Conservation (phyloP, 2,888 invertebrate genomes). For the Isotomurus palustris region DNA sequence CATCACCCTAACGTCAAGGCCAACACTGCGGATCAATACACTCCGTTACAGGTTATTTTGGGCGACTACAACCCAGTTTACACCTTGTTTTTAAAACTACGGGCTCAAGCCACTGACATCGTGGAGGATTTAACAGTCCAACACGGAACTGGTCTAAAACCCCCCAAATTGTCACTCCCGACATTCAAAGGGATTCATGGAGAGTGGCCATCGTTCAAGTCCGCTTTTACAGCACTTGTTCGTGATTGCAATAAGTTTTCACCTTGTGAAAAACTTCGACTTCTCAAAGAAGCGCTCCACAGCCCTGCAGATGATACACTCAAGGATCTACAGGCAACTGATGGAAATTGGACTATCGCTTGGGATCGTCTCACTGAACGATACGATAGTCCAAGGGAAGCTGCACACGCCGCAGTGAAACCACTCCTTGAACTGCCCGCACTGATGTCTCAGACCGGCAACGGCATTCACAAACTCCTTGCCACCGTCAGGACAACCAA, state of each 20-base stretch:
- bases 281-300: slow-evolving; percentile 10
- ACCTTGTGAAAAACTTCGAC: slow-evolving; percentile 9
- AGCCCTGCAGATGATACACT: slow-evolving; percentile 8
- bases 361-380: slow-evolving; percentile 10
- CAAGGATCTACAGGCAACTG: slow-evolving; percentile 10
- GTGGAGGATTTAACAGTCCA: no score
- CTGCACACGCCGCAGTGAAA: slow-evolving; percentile 10
- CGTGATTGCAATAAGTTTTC: background rate
- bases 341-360: slow-evolving; percentile 14
- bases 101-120: background rate
- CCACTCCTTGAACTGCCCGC: slow-evolving; percentile 15
- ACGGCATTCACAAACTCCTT: slow-evolving; percentile 9
- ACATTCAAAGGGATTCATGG: slow-evolving; percentile 4
- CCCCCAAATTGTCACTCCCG: slow-evolving; percentile 5
- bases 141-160: slow-evolving; percentile 1
- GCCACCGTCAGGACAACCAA: slow-evolving; percentile 10
- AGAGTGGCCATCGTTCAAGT: slow-evolving; percentile 13
- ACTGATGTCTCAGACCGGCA: background rate
- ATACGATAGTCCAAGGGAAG: slow-evolving; percentile 17
- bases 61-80: background rate
- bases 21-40: no score
- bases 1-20: no score
- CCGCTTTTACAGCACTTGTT: background rate
- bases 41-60: no score
- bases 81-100: background rate